Percentiles rank a stretch among this genome's conserved stretches.
phyloP scores from a whole-genome alignment of 2,888 invertebrate genomes.

The Neuroscelio doddi region DNA sequence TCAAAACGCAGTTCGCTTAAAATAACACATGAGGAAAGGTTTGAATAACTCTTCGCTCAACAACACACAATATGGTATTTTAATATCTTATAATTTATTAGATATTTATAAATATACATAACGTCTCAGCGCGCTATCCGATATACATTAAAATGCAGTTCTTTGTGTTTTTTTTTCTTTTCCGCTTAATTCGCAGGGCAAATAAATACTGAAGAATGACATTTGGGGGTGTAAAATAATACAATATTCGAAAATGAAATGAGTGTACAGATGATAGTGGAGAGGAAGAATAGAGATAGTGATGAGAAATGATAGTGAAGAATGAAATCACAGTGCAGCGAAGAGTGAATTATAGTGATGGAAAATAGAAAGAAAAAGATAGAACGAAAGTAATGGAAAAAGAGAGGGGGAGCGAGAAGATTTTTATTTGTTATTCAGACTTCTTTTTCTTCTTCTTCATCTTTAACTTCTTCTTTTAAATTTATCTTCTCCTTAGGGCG shows the following conservation, averaged over 20 bases:
- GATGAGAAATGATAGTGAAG: conserved; percentile 12
- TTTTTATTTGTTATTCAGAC: conserved; percentile 16
- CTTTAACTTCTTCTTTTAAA: conserved; percentile 7
- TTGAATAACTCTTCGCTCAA: conserved; percentile 6
- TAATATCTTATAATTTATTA: conserved; percentile 63
- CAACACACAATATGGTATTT: conserved; percentile 38
- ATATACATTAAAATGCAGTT: conserved; percentile 48
- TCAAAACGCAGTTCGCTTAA: not conserved
- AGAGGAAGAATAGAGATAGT: conserved; percentile 8
- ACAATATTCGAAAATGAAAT: too few relatives aligned
- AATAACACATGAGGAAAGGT: too few relatives aligned
- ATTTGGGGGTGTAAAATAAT: conserved; percentile 36
- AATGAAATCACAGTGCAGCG: conserved; percentile 52
- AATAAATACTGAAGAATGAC: conserved; percentile 59
- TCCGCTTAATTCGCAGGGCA: conserved; percentile 37
- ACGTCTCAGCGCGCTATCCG: conserved; percentile 24
- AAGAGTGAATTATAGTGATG: conserved; percentile 39
- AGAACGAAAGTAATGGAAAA: conserved; percentile 32
- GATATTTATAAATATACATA: conserved; percentile 64
- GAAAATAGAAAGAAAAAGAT: conserved; percentile 27
- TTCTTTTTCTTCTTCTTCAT: too few relatives aligned
- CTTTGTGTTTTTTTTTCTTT: conserved; percentile 47
- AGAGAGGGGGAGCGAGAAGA: conserved; percentile 23
- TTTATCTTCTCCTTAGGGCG: conserved; percentile 45
- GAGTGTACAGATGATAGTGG: conserved; percentile 35